Percentiles rank a stretch among this genome's conserved stretches.
Evolutionary conservation across 2,113 vertebrate species (phyloP).

Genomic region (Athene noctua): DNA sequence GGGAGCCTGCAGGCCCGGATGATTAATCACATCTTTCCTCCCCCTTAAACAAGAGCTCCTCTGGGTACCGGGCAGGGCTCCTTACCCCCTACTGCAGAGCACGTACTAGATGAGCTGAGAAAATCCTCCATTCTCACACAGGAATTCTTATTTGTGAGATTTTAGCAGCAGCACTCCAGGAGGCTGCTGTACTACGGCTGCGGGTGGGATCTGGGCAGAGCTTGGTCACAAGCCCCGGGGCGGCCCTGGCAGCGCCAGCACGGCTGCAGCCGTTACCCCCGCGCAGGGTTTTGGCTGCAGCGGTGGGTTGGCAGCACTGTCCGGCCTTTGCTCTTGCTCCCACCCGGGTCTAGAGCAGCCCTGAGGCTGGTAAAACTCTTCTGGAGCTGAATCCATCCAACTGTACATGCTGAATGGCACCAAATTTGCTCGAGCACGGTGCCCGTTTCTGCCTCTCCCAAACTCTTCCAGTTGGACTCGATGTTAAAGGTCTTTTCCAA

Average conservation of each 20-base stretch:
- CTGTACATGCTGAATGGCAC: too few relatives aligned
- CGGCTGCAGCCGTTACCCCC: neutral
- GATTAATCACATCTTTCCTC: neutral
- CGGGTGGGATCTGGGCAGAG: neutral
- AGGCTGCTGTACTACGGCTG: rapidly evolving
- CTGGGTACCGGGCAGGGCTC: neutral
- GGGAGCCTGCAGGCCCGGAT: neutral
- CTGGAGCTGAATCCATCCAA: neutral
- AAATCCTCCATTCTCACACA: neutral
- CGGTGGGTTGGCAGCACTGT: neutral
- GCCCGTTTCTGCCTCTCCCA: neutral
- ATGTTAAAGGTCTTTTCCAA: neutral
- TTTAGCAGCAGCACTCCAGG: neutral
- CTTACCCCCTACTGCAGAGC: neutral
- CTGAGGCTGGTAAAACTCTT: neutral
- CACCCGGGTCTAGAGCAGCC: neutral
- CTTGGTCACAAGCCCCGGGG: neutral
- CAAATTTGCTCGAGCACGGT: neutral
- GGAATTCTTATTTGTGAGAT: neutral
- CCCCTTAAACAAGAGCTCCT: neutral
- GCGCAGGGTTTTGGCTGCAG: neutral
- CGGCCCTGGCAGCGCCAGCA: neutral
- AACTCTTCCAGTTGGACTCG: neutral
- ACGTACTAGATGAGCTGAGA: neutral
- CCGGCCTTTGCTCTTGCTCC: neutral